Base-by-base conservation (phyloP, 2,888 invertebrate genomes). In the Drosophila tripunctata region DNA sequence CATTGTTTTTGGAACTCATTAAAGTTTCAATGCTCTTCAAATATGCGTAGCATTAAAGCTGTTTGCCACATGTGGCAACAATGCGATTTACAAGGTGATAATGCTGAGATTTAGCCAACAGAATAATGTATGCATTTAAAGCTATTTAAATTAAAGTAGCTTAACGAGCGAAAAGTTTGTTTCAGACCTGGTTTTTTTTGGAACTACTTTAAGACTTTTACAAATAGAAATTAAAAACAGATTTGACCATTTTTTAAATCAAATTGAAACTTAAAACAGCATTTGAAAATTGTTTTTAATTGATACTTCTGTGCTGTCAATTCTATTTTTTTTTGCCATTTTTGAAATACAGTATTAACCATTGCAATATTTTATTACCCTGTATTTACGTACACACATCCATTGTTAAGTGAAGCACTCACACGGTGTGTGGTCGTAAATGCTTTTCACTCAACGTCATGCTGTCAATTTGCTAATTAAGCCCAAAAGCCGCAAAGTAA, bases 391-490 rank as follows among this genome's bases (percentile, higher is more conserved):
- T 50, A 43, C 24, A 40, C 6, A n/a, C 27, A 17, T 40, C 22
- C 41, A 48, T 62, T 64, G 63, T 48, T 62, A 24, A n/a, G 45
- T 52, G 21, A 31, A 35, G 30, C n/a, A 31, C 40, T 21, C 7
- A 8, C 7, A 8, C 22, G 6, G 41, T 27, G 27, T 14, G 17
- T 19, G 41, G 19, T 30, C 31, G 55, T 48, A 47, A 74, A 45
- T 54, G 76, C 52, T 47, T 61, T 72, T 67, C 77, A 72, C 40
- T 76, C 62, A 72, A 71, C 60, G 80, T 79, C 67, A 63, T 54
- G 60, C 62, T 80, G 74, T 76, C 76, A 81, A 74, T 78, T 78
- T 78, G 75, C 54, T 74, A 77, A 77, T 77, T 81, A 81, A 74
- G 63, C 63, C n/a, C 67, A 30, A 76, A 62, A 73, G 55, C 61